Conservation (phyloP, 2,113 vertebrate genomes). For the Scomber scombrus region DNA sequence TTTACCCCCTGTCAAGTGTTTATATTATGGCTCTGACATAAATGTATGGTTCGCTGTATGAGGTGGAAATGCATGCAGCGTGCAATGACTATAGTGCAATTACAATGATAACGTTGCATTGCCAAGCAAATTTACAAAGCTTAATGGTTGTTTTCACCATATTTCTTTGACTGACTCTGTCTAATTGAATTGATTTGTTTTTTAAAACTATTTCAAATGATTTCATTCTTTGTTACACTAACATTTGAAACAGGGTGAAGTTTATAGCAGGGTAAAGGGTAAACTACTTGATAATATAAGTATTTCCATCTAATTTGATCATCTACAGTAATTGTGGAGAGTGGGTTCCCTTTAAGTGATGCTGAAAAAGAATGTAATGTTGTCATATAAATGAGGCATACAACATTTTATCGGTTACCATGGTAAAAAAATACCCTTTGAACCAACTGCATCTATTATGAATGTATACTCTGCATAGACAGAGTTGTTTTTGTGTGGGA, state of each 20-base stretch:
- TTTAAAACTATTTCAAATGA: neutral
- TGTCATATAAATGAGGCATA: neutral
- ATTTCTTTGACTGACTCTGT: neutral
- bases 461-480: too few species aligned
- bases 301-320: neutral
- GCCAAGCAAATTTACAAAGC: slow-evolving; percentile 37
- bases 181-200: neutral
- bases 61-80: slow-evolving; percentile 55
- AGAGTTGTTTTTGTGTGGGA: too few species aligned
- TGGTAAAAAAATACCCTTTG: neutral
- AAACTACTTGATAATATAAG: neutral
- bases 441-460: neutral
- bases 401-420: neutral
- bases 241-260: neutral
- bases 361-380: neutral
- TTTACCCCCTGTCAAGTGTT: slow-evolving; percentile 61
- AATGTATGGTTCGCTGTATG: slow-evolving; percentile 53
- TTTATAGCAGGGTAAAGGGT: neutral
- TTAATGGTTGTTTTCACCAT: slow-evolving; percentile 5
- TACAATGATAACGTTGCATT: slow-evolving; percentile 45
- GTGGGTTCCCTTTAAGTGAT: neutral
- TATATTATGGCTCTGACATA: slow-evolving; percentile 46
- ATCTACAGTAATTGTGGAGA: neutral
- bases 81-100: slow-evolving; percentile 36
- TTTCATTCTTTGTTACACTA: neutral